Evolutionary conservation across 1,140 invertebrate genomes (phyloP), one percentile per base, ranked within the genome.

Genomic region (Leptonema lineaticorne): DNA sequence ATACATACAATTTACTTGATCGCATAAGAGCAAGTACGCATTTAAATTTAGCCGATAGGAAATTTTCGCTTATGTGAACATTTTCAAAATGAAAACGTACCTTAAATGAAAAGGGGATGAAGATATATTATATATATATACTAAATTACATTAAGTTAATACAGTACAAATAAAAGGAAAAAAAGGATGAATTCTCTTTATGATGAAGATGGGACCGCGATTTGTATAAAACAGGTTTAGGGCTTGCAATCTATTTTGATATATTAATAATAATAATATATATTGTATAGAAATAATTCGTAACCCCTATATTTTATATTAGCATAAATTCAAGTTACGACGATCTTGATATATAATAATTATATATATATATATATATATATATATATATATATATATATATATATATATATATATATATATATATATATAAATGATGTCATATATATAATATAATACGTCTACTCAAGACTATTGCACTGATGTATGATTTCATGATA

Each of bases 1-100:
- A n/a, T n/a, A n/a, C n/a, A n/a, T n/a, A n/a, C n/a, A n/a, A n/a
- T n/a, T n/a, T n/a, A n/a, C n/a, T n/a, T n/a, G n/a, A n/a, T n/a
- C n/a, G n/a, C n/a, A n/a, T n/a, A n/a, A n/a, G n/a, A n/a, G n/a
- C n/a, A n/a, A n/a, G n/a, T n/a, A n/a, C n/a, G n/a, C n/a, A n/a
- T n/a, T n/a, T n/a, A n/a, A 41, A 2, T 41, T 1, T 50, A 20
- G 7, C 20, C 50, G 22, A 26, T 41, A 16, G 18, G 46, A 53
- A 22, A 53, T 53, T 53, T 53, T 53, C 50, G 9, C 20, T 26
- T 18, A 24, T 26, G 50, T 26, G 50, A 26, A 22, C 24, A 53
- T 53, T 53, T 53, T 53, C 50, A 26, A 14, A 53, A 53, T 53
- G 50, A 53, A n/a, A 53, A 26, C 24, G 50, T 11, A 22, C 46